phyloP scores from a whole-genome alignment of 2,797 vertebrate genomes.

The Tamandua tetradactyla region DNA sequence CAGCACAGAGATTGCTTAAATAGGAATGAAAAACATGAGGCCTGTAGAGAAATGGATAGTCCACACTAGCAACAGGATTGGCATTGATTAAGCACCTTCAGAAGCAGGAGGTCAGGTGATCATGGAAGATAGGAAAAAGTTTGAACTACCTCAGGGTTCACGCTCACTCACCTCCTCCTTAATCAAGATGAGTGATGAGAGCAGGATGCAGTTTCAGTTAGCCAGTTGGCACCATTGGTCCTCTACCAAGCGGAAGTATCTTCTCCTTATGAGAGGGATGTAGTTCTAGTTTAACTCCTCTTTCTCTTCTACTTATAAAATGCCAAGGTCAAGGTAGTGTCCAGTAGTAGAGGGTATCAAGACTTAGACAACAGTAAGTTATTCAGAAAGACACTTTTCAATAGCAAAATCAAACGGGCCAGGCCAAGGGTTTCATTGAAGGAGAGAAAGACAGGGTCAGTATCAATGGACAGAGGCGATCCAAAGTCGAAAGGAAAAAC shows the following conservation, averaged over 20 bases:
- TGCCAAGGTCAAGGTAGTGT: neutral
- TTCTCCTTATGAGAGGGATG: neutral
- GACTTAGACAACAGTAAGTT: neutral
- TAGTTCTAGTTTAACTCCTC: neutral
- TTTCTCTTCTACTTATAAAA: neutral
- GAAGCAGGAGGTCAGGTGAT: neutral
- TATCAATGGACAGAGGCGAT: neutral
- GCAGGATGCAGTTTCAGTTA: neutral
- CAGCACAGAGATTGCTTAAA: neutral
- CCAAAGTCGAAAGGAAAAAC: neutral
- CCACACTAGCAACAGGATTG: neutral
- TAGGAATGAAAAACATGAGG: neutral
- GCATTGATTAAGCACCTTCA: neutral
- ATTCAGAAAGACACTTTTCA: neutral
- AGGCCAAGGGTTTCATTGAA: neutral
- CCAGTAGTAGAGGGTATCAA: neutral
- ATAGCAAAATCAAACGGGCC: neutral
- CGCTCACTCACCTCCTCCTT: neutral
- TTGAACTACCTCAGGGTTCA: neutral
- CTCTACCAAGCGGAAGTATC: neutral
- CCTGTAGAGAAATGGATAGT: neutral
- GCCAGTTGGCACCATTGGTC: neutral
- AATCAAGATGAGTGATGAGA: neutral
- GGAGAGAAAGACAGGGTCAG: neutral
- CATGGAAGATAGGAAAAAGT: neutral